These are phyloP conservation scores for Mesocentrotus franciscanus DNA, from an alignment of 53 echinoderm and acorn worm species.

Conservation along the genomic window DNA sequence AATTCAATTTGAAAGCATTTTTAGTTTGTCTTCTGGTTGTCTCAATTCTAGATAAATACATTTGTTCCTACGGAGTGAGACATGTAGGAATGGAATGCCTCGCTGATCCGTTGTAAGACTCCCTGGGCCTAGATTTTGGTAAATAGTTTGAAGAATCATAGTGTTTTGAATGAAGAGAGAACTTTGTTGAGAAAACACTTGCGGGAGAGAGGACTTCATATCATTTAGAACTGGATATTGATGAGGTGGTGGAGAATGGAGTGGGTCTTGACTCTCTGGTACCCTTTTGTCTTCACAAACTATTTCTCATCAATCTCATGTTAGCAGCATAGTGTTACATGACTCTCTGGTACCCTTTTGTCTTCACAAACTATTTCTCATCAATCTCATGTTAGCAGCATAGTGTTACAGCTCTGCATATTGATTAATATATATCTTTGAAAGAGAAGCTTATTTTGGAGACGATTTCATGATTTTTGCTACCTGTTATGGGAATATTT, in stretches of 20 bases:
- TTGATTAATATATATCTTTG: neutral
- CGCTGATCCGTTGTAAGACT: neutral
- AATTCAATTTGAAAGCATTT: neutral
- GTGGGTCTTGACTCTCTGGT: no score
- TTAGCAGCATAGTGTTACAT: neutral
- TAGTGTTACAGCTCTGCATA: neutral
- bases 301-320: neutral
- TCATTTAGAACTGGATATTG: neutral
- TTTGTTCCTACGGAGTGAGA: neutral
- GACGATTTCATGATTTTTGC: neutral
- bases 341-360: neutral
- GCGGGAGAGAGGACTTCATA: neutral
- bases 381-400: neutral
- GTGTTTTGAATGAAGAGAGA: neutral
- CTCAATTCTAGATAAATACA: constrained; percentile 34
- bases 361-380: neutral
- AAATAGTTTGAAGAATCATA: neutral
- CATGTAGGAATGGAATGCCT: neutral
- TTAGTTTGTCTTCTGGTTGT: neutral
- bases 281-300: neutral
- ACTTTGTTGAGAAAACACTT: neutral
- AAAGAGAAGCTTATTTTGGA: neutral
- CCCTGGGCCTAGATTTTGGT: neutral
- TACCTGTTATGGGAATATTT: neutral
- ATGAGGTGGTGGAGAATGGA: neutral